Evolutionary conservation across 2,113 vertebrate species (phyloP).

Genomic region (Eulemur rufifrons): DNA sequence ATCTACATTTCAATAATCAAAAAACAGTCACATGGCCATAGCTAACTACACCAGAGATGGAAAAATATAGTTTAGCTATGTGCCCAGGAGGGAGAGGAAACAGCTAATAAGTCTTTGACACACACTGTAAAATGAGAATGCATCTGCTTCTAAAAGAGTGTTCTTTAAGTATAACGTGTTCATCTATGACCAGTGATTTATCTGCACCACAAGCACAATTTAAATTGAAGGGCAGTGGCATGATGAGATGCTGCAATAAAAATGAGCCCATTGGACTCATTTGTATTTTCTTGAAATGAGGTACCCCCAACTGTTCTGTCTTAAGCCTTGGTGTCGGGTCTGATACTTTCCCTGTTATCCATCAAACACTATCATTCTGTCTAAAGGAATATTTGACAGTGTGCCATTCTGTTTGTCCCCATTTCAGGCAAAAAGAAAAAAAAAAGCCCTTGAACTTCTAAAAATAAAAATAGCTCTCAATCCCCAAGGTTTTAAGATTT

Average conservation of each 20-base stretch:
- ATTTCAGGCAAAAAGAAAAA: conserved; percentile 42
- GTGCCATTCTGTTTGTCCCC: background rate
- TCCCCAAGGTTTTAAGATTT: conserved; percentile 31
- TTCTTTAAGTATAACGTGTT: background rate
- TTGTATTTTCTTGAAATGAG: background rate
- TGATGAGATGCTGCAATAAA: background rate
- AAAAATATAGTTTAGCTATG: background rate
- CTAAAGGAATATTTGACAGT: background rate
- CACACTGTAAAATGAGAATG: background rate
- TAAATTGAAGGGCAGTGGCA: background rate
- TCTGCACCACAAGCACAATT: background rate
- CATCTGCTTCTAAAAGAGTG: background rate
- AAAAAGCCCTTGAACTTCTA: background rate
- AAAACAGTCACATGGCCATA: background rate
- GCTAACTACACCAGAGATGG: background rate
- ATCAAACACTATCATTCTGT: background rate
- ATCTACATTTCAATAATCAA: background rate
- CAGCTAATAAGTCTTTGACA: background rate
- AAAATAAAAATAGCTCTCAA: background rate
- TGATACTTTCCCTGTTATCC: background rate
- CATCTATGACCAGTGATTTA: background rate
- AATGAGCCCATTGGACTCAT: background rate
- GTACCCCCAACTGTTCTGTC: background rate
- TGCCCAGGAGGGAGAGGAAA: background rate
- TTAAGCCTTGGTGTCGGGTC: background rate